phyloP scores from a whole-genome alignment of 2,113 vertebrate species.

The Scomber japonicus region DNA sequence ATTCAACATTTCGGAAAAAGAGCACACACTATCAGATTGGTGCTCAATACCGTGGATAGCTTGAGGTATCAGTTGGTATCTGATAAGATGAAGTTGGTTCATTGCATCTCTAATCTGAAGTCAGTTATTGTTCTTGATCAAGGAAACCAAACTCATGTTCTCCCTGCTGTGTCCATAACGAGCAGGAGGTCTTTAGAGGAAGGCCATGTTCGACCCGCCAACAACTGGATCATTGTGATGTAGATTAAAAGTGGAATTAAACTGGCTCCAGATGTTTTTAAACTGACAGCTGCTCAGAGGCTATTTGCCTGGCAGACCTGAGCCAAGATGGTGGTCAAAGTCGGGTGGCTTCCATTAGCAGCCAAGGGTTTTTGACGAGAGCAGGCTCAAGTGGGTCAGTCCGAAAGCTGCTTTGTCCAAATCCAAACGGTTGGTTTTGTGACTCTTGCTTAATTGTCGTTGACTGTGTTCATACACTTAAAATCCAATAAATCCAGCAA shows the following conservation, averaged over 20 bases:
- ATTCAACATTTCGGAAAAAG: background rate
- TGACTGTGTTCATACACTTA: background rate
- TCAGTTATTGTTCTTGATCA: background rate
- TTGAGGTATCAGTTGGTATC: no score
- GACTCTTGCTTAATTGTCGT: background rate
- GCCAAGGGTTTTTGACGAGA: background rate
- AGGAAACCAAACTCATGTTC: background rate
- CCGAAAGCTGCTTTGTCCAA: constrained; percentile 52
- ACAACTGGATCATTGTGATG: constrained; percentile 60
- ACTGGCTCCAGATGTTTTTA: constrained; percentile 71
- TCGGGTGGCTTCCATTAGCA: constrained; percentile 49
- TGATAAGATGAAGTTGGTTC: no score
- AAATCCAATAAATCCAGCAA: background rate
- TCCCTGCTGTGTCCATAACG: background rate
- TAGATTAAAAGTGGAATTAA: constrained; percentile 70
- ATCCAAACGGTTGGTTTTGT: constrained; percentile 19
- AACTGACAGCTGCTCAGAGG: constrained; percentile 50
- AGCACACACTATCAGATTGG: background rate
- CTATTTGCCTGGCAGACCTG: constrained; percentile 20
- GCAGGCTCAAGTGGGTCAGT: constrained; percentile 44
- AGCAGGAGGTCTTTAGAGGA: constrained; percentile 13
- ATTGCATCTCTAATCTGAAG: background rate
- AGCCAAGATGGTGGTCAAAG: constrained; percentile 49
- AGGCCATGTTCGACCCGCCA: constrained; percentile 22
- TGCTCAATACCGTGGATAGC: no score